A percentile compares a stretch with the other conserved stretches of the same genome.
Conservation (phyloP, 2,888 invertebrate genomes). For the Scrobipalpa costella region DNA sequence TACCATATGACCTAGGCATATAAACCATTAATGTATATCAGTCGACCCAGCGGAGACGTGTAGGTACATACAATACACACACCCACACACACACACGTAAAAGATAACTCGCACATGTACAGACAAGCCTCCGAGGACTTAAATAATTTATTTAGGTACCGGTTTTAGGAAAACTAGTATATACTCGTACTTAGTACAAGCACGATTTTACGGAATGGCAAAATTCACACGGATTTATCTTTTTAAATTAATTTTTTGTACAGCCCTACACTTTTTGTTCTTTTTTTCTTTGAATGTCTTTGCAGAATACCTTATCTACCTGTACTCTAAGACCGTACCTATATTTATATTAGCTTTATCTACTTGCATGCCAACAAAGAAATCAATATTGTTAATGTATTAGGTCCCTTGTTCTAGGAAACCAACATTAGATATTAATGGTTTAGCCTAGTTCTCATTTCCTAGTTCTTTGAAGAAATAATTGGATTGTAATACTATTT, state of each 20-base stretch:
- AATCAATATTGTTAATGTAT: slow-evolving; percentile 11
- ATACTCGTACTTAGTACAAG: background rate
- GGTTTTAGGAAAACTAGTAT: background rate
- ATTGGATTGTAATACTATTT: no score
- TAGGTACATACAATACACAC: background rate
- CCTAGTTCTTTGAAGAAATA: background rate
- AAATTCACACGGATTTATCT: no score
- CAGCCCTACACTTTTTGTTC: no score
- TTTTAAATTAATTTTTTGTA: no score
- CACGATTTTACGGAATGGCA: no score
- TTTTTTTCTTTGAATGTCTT: no score
- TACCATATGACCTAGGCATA: background rate
- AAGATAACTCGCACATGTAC: background rate
- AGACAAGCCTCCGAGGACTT: slow-evolving; percentile 1
- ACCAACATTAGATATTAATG: background rate
- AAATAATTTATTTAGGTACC: slow-evolving; percentile 8
- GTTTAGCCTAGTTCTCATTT: background rate
- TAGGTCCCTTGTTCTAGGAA: slow-evolving; percentile 4
- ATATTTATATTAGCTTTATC: background rate
- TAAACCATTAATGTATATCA: background rate
- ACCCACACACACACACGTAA: background rate
- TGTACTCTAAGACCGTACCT: background rate
- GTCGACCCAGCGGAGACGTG: background rate
- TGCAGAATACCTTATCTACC: background rate
- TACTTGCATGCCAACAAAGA: background rate